phyloP scores from a whole-genome alignment of 2,113 vertebrate species.

The Oncorhynchus nerka region DNA sequence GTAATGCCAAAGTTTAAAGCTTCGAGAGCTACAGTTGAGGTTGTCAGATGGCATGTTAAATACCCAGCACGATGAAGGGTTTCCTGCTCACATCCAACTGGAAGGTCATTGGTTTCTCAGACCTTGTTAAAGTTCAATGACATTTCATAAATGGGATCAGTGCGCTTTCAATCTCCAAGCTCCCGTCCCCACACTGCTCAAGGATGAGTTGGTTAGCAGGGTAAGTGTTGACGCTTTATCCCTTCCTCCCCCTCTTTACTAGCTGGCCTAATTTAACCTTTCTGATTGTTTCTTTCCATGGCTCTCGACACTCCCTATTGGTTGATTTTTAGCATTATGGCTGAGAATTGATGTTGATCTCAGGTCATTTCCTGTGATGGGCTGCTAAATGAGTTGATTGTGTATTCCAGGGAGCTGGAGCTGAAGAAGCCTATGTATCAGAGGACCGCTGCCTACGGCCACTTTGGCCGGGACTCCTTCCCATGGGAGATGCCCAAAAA shows the following conservation, averaged over 20 bases:
- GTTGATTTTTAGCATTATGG: constrained; percentile 22
- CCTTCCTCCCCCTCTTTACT: not conserved
- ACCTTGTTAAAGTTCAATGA: not conserved
- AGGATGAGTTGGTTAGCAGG: constrained; percentile 39
- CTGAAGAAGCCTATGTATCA: constrained; percentile 99
- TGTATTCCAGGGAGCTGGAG: constrained; percentile 99
- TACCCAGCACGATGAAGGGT: not conserved
- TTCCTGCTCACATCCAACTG: constrained; percentile 14
- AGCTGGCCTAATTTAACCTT: constrained; percentile 12
- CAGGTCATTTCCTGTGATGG: constrained; percentile 11
- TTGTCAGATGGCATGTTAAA: not conserved
- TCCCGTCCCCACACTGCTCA: constrained; percentile 31
- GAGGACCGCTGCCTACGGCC: constrained; percentile 96
- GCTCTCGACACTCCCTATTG: not conserved
- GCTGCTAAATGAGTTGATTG: constrained; percentile 84
- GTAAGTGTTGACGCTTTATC: constrained; percentile 57
- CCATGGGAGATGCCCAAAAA: constrained; percentile 97
- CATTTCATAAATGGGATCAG: constrained; percentile 27
- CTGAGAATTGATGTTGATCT: constrained; percentile 31
- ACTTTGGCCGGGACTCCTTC: constrained; percentile 98
- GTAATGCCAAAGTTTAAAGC: not conserved
- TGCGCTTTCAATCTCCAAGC: constrained; percentile 50
- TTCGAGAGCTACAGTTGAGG: not conserved
- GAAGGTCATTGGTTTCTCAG: not conserved
- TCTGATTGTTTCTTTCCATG: not conserved